Conservation (phyloP, 2,113 vertebrate genomes). For the Herpetotheres cachinnans region DNA sequence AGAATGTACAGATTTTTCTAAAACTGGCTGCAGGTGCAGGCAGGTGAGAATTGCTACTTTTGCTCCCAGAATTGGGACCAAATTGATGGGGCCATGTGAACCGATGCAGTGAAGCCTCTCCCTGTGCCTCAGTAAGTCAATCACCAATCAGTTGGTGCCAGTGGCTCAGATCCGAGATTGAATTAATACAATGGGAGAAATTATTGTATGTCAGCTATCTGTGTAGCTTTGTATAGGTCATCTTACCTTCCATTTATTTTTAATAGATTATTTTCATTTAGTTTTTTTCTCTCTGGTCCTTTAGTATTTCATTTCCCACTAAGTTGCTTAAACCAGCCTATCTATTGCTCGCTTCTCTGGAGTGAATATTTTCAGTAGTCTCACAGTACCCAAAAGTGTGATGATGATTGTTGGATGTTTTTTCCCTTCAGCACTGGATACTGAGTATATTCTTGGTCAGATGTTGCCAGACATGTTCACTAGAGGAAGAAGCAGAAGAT, state of each 20-base stretch:
- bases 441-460: background rate
- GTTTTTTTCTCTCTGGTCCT: background rate
- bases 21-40: background rate
- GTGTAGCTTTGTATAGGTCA: background rate
- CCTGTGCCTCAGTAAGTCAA: background rate
- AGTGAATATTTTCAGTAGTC: background rate
- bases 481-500: background rate
- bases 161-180: fast-evolving
- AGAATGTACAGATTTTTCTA: background rate
- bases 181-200: background rate
- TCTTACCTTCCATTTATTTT: background rate
- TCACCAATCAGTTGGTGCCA: background rate
- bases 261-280: background rate
- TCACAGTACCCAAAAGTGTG: background rate
- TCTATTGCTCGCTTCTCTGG: background rate
- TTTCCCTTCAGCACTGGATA: background rate
- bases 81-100: background rate
- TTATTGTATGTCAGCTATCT: background rate
- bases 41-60: slow-evolving; percentile 14
- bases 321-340: background rate
- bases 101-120: background rate
- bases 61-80: background rate
- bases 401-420: background rate
- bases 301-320: background rate
- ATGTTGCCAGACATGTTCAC: background rate